Conservation (phyloP, 2,888 invertebrate genomes). For the Chirona hameri region DNA sequence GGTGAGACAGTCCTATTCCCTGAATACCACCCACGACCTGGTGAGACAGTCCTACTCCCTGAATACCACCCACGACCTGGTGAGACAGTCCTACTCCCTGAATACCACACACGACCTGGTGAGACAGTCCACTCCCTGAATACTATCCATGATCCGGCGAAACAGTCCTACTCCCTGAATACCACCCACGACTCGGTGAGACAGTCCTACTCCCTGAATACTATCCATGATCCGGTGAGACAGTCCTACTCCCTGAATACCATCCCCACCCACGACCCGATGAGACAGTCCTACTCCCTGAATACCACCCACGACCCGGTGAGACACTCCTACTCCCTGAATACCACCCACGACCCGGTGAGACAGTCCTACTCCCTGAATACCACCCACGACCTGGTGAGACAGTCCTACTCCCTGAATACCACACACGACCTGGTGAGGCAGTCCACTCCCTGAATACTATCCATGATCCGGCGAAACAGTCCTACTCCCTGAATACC, state of each 20-base stretch:
- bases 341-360: conserved; percentile 62
- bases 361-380: conserved; percentile 50
- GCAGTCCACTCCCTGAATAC: conserved; percentile 54
- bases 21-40: conserved; percentile 62
- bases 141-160: conserved; percentile 61
- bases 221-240: conserved; percentile 60
- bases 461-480: conserved; percentile 59
- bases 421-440: conserved; percentile 61
- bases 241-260: conserved; percentile 52
- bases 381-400: conserved; percentile 61
- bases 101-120: conserved; percentile 63
- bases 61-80: conserved; percentile 61
- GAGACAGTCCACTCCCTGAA: conserved; percentile 51
- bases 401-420: conserved; percentile 50
- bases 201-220: conserved; percentile 53
- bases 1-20: conserved; percentile 49
- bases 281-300: conserved; percentile 49
- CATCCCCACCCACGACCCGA: conserved; percentile 62
- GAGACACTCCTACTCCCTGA: conserved; percentile 51
- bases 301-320: conserved; percentile 63
- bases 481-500: conserved; percentile 52
- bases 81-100: conserved; percentile 51
- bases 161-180: conserved; percentile 50
- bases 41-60: conserved; percentile 51
- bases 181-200: conserved; percentile 61